Evolutionary conservation across 2,888 invertebrate species (phyloP).

Genomic region (Mechanitis mazaeus): DNA sequence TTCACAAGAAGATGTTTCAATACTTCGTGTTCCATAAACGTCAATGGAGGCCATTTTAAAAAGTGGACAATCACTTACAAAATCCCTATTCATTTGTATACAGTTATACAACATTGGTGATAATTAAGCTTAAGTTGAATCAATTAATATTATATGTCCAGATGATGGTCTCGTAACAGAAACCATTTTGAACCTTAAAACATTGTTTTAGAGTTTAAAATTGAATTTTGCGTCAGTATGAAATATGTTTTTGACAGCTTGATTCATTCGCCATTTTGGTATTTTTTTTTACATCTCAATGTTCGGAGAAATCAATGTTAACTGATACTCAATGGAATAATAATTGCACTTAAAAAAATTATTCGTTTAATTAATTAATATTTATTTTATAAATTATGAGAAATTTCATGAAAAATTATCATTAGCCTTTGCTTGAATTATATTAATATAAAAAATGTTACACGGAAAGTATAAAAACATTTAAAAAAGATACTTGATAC

Average conservation of each 20-base stretch:
- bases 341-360: conserved; percentile 1
- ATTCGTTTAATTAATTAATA: background rate
- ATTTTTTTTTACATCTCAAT: conserved; percentile 7
- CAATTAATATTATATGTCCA: conserved; percentile 33
- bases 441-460: background rate
- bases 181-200: background rate
- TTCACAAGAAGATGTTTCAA: background rate
- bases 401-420: background rate
- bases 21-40: background rate
- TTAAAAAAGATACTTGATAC: conserved; percentile 30
- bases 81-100: conserved; percentile 16
- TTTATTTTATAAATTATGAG: background rate
- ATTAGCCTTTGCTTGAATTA: too few species aligned
- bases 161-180: background rate
- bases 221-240: background rate
- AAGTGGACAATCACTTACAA: background rate
- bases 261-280: conserved; percentile 14
- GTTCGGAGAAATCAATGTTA: conserved; percentile 19
- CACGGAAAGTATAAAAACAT: conserved; percentile 6
- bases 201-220: background rate
- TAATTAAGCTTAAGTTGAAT: conserved; percentile 40
- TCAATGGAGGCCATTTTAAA: background rate
- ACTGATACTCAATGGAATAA: conserved; percentile 19
- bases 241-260: background rate
- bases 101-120: conserved; percentile 11